Base-by-base conservation (phyloP, 2,888 invertebrate species). In the Cerceris ruficornis region DNA sequence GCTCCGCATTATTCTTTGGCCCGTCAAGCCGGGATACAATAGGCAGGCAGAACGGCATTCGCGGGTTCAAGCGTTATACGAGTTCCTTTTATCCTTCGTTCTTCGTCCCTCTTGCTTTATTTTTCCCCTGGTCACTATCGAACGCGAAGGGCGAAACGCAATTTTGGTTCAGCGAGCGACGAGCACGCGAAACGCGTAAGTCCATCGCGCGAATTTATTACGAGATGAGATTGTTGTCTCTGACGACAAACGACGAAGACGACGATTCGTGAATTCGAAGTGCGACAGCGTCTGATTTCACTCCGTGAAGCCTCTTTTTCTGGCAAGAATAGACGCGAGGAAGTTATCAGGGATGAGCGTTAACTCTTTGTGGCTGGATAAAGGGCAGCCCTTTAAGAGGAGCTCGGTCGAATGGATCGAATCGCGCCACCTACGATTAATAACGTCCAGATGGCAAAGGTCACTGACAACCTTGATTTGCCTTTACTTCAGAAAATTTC, bases 11-110 rank as follows among this genome's bases (percentile, higher is more conserved):
- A 84, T 84, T 84, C 85, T 85, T 60, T 49, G 69, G 70, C 61
- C 75, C 69, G 71, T 75, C 85, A 73, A 28, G 65, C 46, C 62
- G 50, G 57, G 65, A 55, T 61, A 85, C 86, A 84, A 84, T 75
- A 54, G 75, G 66, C 62, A 55, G 77, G 61, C 49, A 66, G 70
- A 70, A 72, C 64, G 69, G 74, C 28, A 28, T 28, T 28, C 75
- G 68, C 65, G 67, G 66, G 69, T 61, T 79, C 72, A 76, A 69
- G 69, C 69, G 71, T 52, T 61, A 62, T 84, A 75, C 67, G 60
- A 69, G 57, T 43, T 57, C 71, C 69, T 82, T 28, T 77, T 84
- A 77, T 85, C 73, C 77, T 59, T 70, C 52, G 28, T 52, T n/a
- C 66, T 46, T 65, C 11, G n/a, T 52, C 43, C 8, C 11, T 42